Conservation (phyloP, 2,113 vertebrate species). For the Syrmaticus mikado region DNA sequence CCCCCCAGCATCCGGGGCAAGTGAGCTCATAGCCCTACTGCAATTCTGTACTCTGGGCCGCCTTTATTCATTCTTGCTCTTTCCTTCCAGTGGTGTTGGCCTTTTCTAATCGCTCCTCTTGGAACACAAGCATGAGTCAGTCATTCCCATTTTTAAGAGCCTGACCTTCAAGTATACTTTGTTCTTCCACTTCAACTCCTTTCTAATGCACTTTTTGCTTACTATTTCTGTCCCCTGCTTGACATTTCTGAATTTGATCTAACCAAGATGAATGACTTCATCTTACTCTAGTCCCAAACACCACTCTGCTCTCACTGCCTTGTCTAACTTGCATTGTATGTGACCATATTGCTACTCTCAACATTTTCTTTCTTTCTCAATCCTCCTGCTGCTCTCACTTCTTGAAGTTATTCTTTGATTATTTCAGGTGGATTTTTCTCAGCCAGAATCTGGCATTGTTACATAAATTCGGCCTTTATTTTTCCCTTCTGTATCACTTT, state of each 20-base stretch:
- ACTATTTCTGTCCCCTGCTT: conserved; percentile 8
- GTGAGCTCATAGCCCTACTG: neutral
- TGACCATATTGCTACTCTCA: neutral
- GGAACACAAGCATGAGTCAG: neutral
- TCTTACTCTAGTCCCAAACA: neutral
- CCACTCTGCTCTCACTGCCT: neutral
- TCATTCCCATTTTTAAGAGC: neutral
- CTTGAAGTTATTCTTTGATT: neutral
- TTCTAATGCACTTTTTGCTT: neutral
- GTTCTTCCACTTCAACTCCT: neutral
- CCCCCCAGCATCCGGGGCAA: neutral
- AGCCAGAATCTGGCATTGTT: neutral
- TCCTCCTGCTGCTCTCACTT: neutral
- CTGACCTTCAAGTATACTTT: conserved; percentile 22
- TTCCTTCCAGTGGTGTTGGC: neutral
- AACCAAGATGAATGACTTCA: conserved; percentile 17
- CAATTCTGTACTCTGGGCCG: neutral
- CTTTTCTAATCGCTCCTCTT: neutral
- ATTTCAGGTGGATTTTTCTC: neutral
- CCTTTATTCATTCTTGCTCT: neutral
- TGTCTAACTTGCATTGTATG: neutral
- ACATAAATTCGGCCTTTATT: neutral
- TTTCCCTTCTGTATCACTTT: neutral
- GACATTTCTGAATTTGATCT: conserved; percentile 36
- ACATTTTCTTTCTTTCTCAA: neutral